Evolutionary conservation across 2,888 invertebrate genomes (phyloP), one percentile per base, ranked within the genome.

Genomic region (Seira ritae): DNA sequence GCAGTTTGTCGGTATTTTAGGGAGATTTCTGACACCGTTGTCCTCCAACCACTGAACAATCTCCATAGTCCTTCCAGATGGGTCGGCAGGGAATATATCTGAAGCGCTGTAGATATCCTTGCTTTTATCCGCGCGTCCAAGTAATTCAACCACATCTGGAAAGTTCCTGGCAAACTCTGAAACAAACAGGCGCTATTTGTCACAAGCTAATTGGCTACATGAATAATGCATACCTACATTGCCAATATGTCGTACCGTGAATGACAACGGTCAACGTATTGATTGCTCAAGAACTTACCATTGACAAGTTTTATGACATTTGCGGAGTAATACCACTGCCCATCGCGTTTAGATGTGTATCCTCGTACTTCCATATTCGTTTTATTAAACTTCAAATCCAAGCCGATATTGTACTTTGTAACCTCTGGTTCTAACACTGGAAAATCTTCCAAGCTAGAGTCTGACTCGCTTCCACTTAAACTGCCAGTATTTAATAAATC

Each of bases 321-420:
- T 19, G 92, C 91, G 0, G 98, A 96, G 91, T 98, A 98, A 22
- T 93, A 91, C 98, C 98, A 98, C 2, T 89, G 89, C 62, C 90
- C 90, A 17, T 91, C 91, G 0, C 92, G 92, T 86, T 94, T 95
- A 73, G 93, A 94, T 0, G 97, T 96, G 90, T 95, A 98, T 37
- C 98, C 97, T 0, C 89, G 89, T 86, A 95, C 95, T 92, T 96
- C 93, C 89, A 93, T 92, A 88, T 93, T 93, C 20, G 91, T 93
- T 90, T 96, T 97, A 85, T 95, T 96, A 90, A 95, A 96, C 91
- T 98, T 98, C 22, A 99, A 92, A 90, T 97, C 96, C 67, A 99
- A 92, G 0, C 98, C 99, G 31, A 98, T 93, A 90, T 98, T 98
- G 17, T 94, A 90, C 85, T 89, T 90, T 87, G 89, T 88, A 80